Conservation (phyloP, 2,888 invertebrate species). For the Apotomis turbidana region DNA sequence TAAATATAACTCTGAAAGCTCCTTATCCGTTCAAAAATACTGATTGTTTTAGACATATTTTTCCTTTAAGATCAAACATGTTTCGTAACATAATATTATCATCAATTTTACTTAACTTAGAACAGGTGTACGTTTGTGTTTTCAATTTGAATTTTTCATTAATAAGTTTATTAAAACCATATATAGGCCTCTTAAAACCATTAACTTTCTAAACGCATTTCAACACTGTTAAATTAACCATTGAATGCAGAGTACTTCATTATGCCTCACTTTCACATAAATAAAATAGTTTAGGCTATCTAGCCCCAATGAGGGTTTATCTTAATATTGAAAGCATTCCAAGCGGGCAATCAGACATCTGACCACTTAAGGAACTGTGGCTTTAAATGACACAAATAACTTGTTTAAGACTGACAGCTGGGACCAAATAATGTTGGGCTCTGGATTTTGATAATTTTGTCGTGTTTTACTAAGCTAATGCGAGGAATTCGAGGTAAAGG, state of each 20-base stretch:
- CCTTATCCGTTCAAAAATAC: no score
- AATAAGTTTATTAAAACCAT: no score
- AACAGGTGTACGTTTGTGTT: no score
- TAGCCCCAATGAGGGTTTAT: slow-evolving; percentile 18
- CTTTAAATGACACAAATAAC: slow-evolving; percentile 9
- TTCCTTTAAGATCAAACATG: no score
- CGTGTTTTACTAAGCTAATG: no score
- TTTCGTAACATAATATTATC: no score
- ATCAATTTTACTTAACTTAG: no score
- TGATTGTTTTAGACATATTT: no score
- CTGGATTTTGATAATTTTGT: not conserved
- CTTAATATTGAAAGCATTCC: slow-evolving; percentile 27
- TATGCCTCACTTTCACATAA: slow-evolving; percentile 12
- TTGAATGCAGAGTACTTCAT: slow-evolving; percentile 13
- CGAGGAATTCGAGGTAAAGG: no score
- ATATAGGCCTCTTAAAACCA: not conserved
- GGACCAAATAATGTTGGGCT: not conserved
- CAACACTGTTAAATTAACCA: slow-evolving; percentile 5
- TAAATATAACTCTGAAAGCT: no score
- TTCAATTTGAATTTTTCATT: no score
- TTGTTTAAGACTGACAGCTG: not conserved
- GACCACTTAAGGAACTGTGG: not conserved
- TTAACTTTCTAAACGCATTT: not conserved
- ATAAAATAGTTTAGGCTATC: slow-evolving; percentile 22
- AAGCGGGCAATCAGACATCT: not conserved